Percentiles rank a stretch among this genome's conserved stretches.
phyloP scores from a whole-genome alignment of 2,797 vertebrate genomes.

The Callimico goeldii region DNA sequence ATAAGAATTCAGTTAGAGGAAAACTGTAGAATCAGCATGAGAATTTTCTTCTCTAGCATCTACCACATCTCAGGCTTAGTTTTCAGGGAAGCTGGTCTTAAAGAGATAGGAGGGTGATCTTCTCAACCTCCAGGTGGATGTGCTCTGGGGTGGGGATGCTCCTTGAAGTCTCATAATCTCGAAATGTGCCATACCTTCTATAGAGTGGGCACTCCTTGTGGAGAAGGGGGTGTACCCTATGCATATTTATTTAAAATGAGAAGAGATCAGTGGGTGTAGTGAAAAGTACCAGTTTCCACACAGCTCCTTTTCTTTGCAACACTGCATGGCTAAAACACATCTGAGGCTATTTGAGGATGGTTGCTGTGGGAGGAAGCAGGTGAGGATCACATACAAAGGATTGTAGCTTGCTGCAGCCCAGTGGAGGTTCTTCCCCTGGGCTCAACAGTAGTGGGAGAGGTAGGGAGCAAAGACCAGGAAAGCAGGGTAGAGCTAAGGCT shows the following conservation, averaged over 20 bases:
- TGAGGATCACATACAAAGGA: background rate
- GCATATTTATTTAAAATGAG: background rate
- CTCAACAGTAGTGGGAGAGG: background rate
- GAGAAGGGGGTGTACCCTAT: no score
- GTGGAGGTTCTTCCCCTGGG: background rate
- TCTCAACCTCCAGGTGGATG: background rate
- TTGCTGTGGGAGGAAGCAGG: background rate
- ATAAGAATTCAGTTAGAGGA: background rate
- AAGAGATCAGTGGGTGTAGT: background rate
- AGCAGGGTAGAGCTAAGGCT: background rate
- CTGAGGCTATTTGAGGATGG: background rate
- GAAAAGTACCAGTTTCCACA: background rate
- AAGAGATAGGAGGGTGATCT: background rate
- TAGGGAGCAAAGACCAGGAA: background rate
- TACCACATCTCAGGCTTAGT: background rate
- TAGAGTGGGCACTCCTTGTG: background rate
- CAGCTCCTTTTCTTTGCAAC: background rate
- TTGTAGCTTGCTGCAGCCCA: accelerated
- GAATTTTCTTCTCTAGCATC: background rate
- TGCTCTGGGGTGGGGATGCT: background rate
- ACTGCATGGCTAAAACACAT: background rate
- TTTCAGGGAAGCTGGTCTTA: background rate
- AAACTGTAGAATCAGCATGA: background rate
- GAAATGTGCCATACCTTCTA: background rate
- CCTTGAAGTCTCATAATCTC: background rate